These are phyloP conservation scores for Metalampra italica DNA, from an alignment of 2,888 invertebrate genomes.

Conservation along the genomic window DNA sequence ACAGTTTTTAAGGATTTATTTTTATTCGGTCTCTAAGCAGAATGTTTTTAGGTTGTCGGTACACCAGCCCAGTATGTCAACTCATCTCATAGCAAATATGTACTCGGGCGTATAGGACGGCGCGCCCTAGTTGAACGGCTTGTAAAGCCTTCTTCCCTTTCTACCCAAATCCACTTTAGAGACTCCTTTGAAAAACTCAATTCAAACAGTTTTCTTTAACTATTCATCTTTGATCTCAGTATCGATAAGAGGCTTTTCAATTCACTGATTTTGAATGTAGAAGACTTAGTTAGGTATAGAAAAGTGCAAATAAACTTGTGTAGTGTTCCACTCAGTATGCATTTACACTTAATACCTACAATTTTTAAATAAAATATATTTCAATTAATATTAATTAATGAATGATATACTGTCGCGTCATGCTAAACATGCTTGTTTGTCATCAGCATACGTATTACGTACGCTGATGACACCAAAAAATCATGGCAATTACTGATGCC, in stretches of 20 bases:
- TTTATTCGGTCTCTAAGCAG: neutral
- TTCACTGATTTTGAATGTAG: neutral
- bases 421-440: too few species aligned
- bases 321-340: too few species aligned
- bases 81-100: conserved; percentile 61
- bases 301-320: too few species aligned
- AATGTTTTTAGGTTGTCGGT: conserved; percentile 23
- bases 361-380: too few species aligned
- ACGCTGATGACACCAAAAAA: too few species aligned
- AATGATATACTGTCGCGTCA: too few species aligned
- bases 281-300: too few species aligned
- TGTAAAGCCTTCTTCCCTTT: conserved; percentile 41
- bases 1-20: neutral
- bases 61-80: conserved; percentile 42
- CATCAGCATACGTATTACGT: too few species aligned
- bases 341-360: too few species aligned
- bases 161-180: conserved; percentile 48
- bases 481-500: too few species aligned
- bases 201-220: conserved; percentile 31
- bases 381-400: too few species aligned
- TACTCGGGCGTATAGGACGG: conserved; percentile 43
- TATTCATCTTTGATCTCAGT: conserved; percentile 26
- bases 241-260: conserved; percentile 20
- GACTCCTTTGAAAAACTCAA: conserved; percentile 32
- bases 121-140: conserved; percentile 45